phyloP scores from a whole-genome alignment of 1,140 invertebrate species.

The Diabrotica undecimpunctata region DNA sequence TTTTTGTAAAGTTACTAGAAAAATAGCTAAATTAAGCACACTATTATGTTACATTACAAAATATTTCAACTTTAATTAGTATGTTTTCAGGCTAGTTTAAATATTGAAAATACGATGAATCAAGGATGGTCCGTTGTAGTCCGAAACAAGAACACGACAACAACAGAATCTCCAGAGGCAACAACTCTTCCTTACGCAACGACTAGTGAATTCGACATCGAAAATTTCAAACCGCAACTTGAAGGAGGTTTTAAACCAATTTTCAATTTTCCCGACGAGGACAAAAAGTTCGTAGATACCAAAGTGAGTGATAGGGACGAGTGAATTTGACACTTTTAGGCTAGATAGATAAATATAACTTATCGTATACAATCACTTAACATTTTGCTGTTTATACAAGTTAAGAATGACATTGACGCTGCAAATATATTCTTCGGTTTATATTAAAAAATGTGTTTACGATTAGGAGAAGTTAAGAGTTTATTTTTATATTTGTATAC shows the following conservation, averaged over 20 bases:
- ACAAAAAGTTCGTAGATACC: not conserved
- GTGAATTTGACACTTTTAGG: not conserved
- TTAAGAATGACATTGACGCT: no score
- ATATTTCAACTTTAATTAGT: not conserved
- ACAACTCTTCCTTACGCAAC: slow-evolving; percentile 42
- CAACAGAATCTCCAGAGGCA: slow-evolving; percentile 36
- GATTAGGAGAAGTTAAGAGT: no score
- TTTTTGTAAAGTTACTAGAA: no score
- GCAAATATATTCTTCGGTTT: no score
- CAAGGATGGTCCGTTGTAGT: slow-evolving; percentile 65
- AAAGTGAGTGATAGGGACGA: slow-evolving; percentile 10
- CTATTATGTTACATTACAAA: not conserved
- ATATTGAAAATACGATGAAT: slow-evolving; percentile 49
- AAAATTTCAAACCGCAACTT: slow-evolving; percentile 66
- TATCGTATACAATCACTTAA: not conserved
- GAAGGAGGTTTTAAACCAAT: slow-evolving; percentile 69
- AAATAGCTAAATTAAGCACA: no score
- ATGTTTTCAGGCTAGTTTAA: slow-evolving; percentile 55
- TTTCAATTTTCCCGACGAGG: slow-evolving; percentile 45
- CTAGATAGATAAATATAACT: not conserved
- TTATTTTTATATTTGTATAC: no score
- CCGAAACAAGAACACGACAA: slow-evolving; percentile 38
- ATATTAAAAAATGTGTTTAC: no score
- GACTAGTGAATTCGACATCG: slow-evolving; percentile 55
- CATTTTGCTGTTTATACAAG: no score